Base-by-base conservation (phyloP, 2,888 invertebrate species). In the Strigamia transsilvanica region DNA sequence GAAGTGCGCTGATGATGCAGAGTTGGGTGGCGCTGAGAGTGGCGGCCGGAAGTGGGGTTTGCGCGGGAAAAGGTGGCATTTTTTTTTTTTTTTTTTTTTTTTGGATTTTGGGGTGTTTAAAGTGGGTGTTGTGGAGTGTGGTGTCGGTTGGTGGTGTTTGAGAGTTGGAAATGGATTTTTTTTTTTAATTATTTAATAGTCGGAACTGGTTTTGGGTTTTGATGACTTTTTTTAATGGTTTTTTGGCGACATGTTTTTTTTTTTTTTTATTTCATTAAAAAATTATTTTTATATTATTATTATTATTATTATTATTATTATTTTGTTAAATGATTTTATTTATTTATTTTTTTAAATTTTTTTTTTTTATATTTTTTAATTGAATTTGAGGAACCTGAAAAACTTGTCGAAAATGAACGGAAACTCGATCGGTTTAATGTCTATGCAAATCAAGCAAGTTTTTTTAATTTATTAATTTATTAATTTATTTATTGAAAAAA, bases 1-100 rank as follows among this genome's bases (percentile, higher is more conserved):
- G 23, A 73, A 73, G 73, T 27, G 73, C 73, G n/a, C 32, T 32
- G 27, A 73, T 27, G 13, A 73, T n/a, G 51, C 80, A 80, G 9
- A 80, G 51, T 51, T 80, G 80, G 51, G 80, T 80, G 32, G 80
- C 46, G 32, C 42, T 80, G 23, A 79, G n/a, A 6, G 9, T n/a
- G 32, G 32, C 32, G 0, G 73, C 27, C 73, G 73, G 73, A 73
- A 15, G n/a, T n/a, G 27, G 15, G 27, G 15, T 15, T 10, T 73
- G 23, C 9, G 27, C 6, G 12, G 6, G 15, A 9, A 27, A 27
- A 73, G 66, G 66, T 9, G 13, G 27, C 73, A 73, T 73, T 32
- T 13, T 27, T 27, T 27, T 27, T 27, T 27, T 27, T 27, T 27
- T 27, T 27, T 27, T 27, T 27, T 27, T 27, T 27, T 27, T 27